Percentiles rank a stretch among this genome's conserved stretches.
Evolutionary conservation across 2,888 invertebrate species (phyloP).

Genomic region (Rapana venosa): DNA sequence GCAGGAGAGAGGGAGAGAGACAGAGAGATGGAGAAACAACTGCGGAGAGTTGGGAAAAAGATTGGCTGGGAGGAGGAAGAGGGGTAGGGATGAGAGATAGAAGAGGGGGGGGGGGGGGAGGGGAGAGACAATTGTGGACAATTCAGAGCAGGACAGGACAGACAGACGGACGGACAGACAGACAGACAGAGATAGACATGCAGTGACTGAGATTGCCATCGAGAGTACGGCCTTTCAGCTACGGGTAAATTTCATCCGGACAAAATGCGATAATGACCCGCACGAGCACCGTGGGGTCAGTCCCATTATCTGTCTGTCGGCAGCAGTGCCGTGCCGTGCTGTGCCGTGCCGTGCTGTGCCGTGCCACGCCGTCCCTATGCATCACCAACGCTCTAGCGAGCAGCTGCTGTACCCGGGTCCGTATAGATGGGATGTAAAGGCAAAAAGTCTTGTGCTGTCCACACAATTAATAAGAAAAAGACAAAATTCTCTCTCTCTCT

Average conservation of each 20-base stretch:
- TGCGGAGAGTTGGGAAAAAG: not conserved
- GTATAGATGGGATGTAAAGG: too few species aligned
- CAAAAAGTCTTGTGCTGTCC: too few species aligned
- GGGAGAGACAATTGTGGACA: not conserved
- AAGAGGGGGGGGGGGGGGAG: not conserved
- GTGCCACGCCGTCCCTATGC: too few species aligned
- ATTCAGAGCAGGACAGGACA: too few species aligned
- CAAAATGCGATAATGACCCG: slow-evolving; percentile 20
- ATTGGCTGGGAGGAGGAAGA: not conserved
- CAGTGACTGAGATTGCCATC: slow-evolving; percentile 11
- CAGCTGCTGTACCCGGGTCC: too few species aligned
- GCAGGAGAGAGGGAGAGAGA: slow-evolving; percentile 3
- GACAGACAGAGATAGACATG: too few species aligned
- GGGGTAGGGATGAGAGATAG: not conserved
- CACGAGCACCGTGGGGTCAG: not conserved
- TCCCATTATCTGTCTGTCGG: slow-evolving; percentile 28
- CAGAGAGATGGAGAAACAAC: not conserved
- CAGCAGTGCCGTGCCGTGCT: not conserved
- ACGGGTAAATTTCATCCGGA: slow-evolving; percentile 35
- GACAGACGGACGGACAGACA: too few species aligned
- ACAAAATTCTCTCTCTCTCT: too few species aligned
- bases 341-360: too few species aligned
- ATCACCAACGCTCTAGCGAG: too few species aligned
- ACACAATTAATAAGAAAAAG: too few species aligned
- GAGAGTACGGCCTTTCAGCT: not conserved